These are phyloP conservation scores for Cercopithecus mona DNA, from an alignment of 2,113 vertebrate species.

Conservation along the genomic window DNA sequence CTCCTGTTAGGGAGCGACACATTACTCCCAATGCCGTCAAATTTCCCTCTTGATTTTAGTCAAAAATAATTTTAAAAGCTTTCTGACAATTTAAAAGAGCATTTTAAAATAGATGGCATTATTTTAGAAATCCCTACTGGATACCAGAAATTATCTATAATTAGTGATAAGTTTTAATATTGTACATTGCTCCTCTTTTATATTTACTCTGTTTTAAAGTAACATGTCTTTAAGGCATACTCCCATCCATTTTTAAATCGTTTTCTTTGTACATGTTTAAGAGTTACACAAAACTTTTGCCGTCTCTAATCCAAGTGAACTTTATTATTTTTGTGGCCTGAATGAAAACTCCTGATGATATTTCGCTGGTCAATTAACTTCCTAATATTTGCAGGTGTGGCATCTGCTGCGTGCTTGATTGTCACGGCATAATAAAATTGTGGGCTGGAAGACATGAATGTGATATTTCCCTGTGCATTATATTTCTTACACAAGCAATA, in stretches of 20 bases:
- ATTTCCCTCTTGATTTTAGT: slow-evolving; percentile 60
- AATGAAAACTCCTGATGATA: slow-evolving; percentile 33
- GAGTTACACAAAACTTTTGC: slow-evolving; percentile 30
- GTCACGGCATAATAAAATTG: slow-evolving; percentile 51
- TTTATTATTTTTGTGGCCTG: slow-evolving; percentile 34
- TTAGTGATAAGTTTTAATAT: slow-evolving; percentile 64
- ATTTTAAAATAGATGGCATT: slow-evolving; percentile 65
- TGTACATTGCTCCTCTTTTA: slow-evolving; percentile 50
- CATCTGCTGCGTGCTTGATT: slow-evolving; percentile 65
- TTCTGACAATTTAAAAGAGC: slow-evolving; percentile 67
- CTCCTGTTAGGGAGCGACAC: slow-evolving; percentile 61
- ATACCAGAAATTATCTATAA: slow-evolving; percentile 58
- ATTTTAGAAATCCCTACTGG: slow-evolving; percentile 43
- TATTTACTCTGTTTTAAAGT: slow-evolving; percentile 23
- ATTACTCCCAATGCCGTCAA: slow-evolving; percentile 72
- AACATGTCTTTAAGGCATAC: not conserved
- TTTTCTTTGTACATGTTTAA: not conserved
- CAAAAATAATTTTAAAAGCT: slow-evolving; percentile 72
- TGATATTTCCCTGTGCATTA: slow-evolving; percentile 37
- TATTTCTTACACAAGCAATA: slow-evolving; percentile 54
- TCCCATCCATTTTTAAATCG: not conserved
- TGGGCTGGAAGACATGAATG: slow-evolving; percentile 20
- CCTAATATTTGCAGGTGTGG: slow-evolving; percentile 60
- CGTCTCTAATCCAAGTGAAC: not conserved
- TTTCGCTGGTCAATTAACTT: slow-evolving; percentile 78